These are phyloP conservation scores for Andinoacara biseriatus DNA, from an alignment of 2,113 vertebrate species.

Conservation along the genomic window DNA sequence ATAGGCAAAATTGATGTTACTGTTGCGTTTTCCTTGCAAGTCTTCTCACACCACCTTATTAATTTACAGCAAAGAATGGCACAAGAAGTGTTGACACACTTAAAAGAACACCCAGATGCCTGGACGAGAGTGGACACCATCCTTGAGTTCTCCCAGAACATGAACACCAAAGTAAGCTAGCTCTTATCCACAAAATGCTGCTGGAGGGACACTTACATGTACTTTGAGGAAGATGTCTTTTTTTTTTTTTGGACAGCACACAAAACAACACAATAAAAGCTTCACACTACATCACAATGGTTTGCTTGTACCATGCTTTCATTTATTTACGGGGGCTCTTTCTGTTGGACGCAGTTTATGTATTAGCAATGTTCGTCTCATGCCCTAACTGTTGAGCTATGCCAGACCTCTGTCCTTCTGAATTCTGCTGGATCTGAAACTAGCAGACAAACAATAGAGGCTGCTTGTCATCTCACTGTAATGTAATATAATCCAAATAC, in stretches of 20 bases:
- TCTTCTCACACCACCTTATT: background rate
- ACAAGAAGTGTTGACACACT: conserved; percentile 98
- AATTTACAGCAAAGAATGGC: conserved; percentile 96
- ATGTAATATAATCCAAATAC: background rate
- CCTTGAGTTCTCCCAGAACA: conserved; percentile 99
- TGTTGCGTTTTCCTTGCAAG: background rate
- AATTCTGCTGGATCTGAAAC: conserved; percentile 17
- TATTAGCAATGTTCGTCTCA: background rate
- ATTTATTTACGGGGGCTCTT: background rate
- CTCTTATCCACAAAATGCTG: conserved; percentile 58
- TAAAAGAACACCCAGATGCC: conserved; percentile 98
- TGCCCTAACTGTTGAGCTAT: conserved; percentile 11
- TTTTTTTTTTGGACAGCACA: background rate
- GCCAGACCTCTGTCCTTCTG: conserved; percentile 15
- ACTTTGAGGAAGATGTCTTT: conserved; percentile 87
- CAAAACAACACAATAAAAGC: background rate
- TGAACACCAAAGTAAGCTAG: conserved; percentile 99
- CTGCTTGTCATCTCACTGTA: background rate
- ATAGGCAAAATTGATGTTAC: background rate
- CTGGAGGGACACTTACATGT: conserved; percentile 77
- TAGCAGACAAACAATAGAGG: conserved; percentile 2
- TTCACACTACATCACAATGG: background rate
- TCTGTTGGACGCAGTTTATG: conserved; percentile 9
- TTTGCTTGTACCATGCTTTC: conserved; percentile 19
- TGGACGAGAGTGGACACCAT: conserved; percentile 99